Evolutionary conservation across 2,797 vertebrate species (phyloP).

Genomic region (Molossus molossus): DNA sequence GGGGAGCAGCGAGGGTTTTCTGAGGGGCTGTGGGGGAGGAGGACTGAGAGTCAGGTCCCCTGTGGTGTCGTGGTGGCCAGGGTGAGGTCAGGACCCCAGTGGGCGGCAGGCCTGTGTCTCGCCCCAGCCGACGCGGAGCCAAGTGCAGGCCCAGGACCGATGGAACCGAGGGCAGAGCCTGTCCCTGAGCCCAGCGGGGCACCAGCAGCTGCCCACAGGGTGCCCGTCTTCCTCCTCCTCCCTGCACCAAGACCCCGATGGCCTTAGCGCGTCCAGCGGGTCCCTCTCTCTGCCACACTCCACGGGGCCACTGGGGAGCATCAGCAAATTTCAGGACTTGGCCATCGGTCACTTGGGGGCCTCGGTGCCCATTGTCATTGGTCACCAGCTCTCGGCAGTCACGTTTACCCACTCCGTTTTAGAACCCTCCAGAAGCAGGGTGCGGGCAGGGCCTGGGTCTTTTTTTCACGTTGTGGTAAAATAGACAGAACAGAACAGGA

Average conservation of each 20-base stretch:
- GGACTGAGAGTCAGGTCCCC: neutral
- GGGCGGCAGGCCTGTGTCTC: neutral
- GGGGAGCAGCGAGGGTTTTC: neutral
- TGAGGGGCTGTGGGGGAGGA: neutral
- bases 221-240: neutral
- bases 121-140: neutral
- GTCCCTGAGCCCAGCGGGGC: neutral
- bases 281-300: neutral
- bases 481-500: no score
- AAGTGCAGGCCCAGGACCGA: neutral
- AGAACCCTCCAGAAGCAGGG: neutral
- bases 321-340: neutral
- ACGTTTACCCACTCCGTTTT: rapidly evolving
- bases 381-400: neutral
- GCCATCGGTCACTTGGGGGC: neutral
- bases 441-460: neutral
- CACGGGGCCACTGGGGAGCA: neutral
- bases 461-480: neutral
- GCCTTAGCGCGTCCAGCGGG: neutral
- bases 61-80: rapidly evolving
- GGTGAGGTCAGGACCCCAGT: neutral
- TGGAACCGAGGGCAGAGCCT: neutral
- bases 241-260: neutral
- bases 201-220: neutral
- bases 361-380: neutral